These are phyloP conservation scores for Pteronura brasiliensis DNA, from an alignment of 2,113 vertebrate genomes.

Conservation along the genomic window DNA sequence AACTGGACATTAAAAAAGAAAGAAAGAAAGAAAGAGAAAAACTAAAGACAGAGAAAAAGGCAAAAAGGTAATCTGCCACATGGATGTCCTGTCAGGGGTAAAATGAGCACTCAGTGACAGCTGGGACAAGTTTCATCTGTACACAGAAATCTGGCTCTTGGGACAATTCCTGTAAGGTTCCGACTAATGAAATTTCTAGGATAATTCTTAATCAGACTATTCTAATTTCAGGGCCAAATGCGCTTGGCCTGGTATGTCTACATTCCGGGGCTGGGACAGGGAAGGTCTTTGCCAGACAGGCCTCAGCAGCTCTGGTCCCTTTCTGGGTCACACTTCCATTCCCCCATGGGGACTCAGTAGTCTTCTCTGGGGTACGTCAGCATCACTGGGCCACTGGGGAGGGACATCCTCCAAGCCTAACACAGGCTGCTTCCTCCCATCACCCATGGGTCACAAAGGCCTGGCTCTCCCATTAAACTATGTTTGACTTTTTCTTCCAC, in stretches of 20 bases:
- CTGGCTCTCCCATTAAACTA: background rate
- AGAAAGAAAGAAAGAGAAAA: too few species aligned
- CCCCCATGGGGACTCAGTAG: background rate
- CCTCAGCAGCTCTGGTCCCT: background rate
- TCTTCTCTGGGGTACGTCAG: too few species aligned
- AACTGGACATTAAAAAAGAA: too few species aligned
- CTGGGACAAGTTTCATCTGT: background rate
- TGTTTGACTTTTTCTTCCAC: background rate
- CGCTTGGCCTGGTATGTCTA: background rate
- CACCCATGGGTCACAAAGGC: too few species aligned
- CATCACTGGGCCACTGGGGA: too few species aligned
- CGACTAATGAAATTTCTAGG: background rate
- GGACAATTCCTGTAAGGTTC: background rate
- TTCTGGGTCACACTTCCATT: too few species aligned
- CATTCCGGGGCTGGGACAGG: too few species aligned
- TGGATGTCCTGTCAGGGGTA: fast-evolving
- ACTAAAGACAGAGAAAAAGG: background rate
- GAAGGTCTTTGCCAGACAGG: background rate
- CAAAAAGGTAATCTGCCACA: too few species aligned
- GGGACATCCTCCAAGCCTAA: too few species aligned
- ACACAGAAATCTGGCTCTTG: background rate
- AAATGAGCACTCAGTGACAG: too few species aligned
- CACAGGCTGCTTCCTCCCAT: too few species aligned
- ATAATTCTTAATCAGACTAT: constrained; percentile 47
- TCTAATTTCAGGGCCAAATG: background rate